A percentile compares a stretch with the other conserved stretches of the same genome.
Conservation (phyloP, 37 sponge, comb jelly and placozoan genomes). For the Halichondria panicea region DNA sequence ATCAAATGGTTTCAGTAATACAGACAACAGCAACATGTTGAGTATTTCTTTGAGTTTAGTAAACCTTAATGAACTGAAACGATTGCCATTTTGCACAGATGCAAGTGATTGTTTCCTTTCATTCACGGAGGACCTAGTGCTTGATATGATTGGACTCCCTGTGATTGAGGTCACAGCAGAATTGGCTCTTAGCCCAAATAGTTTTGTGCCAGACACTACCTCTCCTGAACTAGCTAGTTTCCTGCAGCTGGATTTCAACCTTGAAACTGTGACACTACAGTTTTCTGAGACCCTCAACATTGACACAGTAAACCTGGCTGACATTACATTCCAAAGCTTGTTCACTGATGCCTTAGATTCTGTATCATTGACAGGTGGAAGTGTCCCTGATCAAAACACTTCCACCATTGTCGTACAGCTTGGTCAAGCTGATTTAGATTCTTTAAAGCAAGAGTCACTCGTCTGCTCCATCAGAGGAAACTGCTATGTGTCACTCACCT, state of each 20-base stretch:
- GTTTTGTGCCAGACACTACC: constrained; percentile 68
- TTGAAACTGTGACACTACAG: constrained; percentile 53
- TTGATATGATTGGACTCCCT: constrained; percentile 71
- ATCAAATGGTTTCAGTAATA: constrained; percentile 61
- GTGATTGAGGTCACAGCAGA: constrained; percentile 37
- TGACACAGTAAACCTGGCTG: constrained; percentile 59
- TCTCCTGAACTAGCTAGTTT: constrained; percentile 56
- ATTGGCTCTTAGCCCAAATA: constrained; percentile 19
- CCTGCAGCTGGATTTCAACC: constrained; percentile 50
- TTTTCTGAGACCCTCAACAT: constrained; percentile 85
- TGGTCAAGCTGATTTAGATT: constrained; percentile 52
- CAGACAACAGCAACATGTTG: constrained; percentile 27
- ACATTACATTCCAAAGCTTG: constrained; percentile 64
- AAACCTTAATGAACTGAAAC: constrained; percentile 78
- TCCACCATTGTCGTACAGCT: constrained; percentile 57
- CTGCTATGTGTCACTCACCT: constrained; percentile 77
- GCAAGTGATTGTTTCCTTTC: constrained; percentile 68
- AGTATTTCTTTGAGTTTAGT: constrained; percentile 51
- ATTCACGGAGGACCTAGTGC: constrained; percentile 63
- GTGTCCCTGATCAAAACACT: constrained; percentile 37
- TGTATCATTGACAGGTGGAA: constrained; percentile 53
- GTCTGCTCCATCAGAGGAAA: constrained; percentile 82
- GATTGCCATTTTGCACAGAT: constrained; percentile 63
- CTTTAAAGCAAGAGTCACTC: constrained; percentile 52
- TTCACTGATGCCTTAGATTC: constrained; percentile 49